Percentiles rank a stretch among this genome's conserved stretches.
Evolutionary conservation across 2,888 invertebrate species (phyloP).

Genomic region (Cheilosia vulpina): DNA sequence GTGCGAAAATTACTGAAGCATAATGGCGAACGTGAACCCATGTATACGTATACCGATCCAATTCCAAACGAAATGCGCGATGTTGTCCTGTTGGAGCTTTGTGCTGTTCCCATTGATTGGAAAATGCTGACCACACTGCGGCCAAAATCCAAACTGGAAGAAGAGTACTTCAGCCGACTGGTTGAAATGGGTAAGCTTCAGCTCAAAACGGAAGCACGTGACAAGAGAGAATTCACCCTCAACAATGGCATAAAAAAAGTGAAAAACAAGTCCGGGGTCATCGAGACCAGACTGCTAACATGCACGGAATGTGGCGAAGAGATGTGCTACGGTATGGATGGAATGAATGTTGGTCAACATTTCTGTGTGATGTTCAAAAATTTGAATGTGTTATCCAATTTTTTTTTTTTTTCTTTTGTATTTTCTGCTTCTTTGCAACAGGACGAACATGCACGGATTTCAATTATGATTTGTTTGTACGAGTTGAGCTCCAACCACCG

Average conservation of each 20-base stretch:
- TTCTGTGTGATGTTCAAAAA: conserved; percentile 67
- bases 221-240: conserved; percentile 87
- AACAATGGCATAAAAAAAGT: conserved; percentile 89
- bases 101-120: conserved; percentile 95
- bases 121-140: conserved; percentile 95
- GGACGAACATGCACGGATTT: conserved; percentile 82
- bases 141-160: conserved; percentile 92
- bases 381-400: conserved; percentile 56
- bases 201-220: conserved; percentile 88
- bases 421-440: conserved; percentile 62
- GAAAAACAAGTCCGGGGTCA: conserved; percentile 93
- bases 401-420: conserved; percentile 5
- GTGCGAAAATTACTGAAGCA: conserved; percentile 84
- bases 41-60: conserved; percentile 87
- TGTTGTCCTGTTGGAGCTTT: conserved; percentile 86
- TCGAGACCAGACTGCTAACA: conserved; percentile 90
- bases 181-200: conserved; percentile 93
- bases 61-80: conserved; percentile 91
- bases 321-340: conserved; percentile 88
- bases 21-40: conserved; percentile 81
- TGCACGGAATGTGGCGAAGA: conserved; percentile 94
- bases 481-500: conserved; percentile 81
- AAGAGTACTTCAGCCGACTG: conserved; percentile 93
- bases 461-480: conserved; percentile 82
- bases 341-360: conserved; percentile 70